A percentile compares a stretch with the other conserved stretches of the same genome.
These are phyloP conservation scores for Watsonalla cultraria DNA, from an alignment of 2,888 invertebrate species.

Conservation along the genomic window DNA sequence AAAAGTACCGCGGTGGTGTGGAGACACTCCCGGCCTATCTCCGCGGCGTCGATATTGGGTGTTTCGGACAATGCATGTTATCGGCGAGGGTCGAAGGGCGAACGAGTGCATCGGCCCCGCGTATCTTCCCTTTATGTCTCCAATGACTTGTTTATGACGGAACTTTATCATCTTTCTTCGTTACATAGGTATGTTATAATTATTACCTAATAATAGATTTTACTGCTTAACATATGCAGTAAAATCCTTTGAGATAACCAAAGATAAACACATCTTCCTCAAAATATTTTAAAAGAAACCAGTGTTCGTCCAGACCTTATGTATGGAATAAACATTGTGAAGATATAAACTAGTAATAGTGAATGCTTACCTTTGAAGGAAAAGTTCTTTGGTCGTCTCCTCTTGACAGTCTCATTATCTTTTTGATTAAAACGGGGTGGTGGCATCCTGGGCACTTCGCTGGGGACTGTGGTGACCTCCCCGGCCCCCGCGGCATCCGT, in stretches of 20 bases:
- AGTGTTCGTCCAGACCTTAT: background rate
- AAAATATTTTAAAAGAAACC: slow-evolving; percentile 19
- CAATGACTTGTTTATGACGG: slow-evolving; percentile 61
- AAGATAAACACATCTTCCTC: slow-evolving; percentile 17
- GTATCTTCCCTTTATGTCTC: slow-evolving; percentile 52
- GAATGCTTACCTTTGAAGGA: slow-evolving; percentile 58
- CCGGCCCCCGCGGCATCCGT: slow-evolving; percentile 61
- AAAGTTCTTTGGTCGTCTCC: slow-evolving; percentile 63
- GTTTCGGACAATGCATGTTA: slow-evolving; percentile 45
- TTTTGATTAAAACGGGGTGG: slow-evolving; percentile 60
- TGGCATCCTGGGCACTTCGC: slow-evolving; percentile 76
- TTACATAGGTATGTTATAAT: slow-evolving; percentile 28
- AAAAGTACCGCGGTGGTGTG: slow-evolving; percentile 21
- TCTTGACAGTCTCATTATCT: slow-evolving; percentile 61
- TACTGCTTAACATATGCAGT: slow-evolving; percentile 33
- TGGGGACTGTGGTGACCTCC: slow-evolving; percentile 69
- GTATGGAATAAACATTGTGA: background rate
- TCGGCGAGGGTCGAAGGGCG: slow-evolving; percentile 54
- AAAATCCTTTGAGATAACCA: slow-evolving; percentile 31
- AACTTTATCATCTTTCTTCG: slow-evolving; percentile 52
- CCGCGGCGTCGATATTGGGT: slow-evolving; percentile 14
- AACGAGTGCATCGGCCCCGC: slow-evolving; percentile 59
- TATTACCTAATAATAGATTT: slow-evolving; percentile 63
- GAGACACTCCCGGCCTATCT: slow-evolving; percentile 19
- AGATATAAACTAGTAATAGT: background rate